These are phyloP conservation scores for Shargacucullia verbasci DNA, from an alignment of 2,888 invertebrate genomes.

Conservation along the genomic window DNA sequence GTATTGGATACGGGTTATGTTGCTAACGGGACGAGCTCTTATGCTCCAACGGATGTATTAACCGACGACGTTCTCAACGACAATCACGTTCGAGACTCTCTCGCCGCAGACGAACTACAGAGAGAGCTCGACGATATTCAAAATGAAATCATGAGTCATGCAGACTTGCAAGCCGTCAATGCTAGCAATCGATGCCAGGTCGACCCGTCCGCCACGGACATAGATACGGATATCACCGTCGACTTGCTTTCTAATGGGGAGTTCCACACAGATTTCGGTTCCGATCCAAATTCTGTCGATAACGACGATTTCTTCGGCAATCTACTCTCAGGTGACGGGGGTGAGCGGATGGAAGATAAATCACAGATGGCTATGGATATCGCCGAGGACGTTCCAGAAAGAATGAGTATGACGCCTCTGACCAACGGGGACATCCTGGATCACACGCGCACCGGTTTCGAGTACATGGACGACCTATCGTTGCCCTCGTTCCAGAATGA, in stretches of 20 bases:
- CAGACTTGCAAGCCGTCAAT: conserved; percentile 73
- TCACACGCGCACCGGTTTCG: conserved; percentile 77
- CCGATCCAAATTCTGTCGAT: conserved; percentile 73
- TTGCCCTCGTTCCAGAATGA: conserved; percentile 82
- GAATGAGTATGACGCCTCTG: conserved; percentile 79
- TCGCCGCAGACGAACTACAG: conserved; percentile 81
- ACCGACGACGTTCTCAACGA: conserved; percentile 76
- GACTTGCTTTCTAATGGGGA: conserved; percentile 73
- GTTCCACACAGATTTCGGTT: conserved; percentile 77
- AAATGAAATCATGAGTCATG: conserved; percentile 82
- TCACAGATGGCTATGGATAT: conserved; percentile 78
- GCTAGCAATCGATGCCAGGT: conserved; percentile 61
- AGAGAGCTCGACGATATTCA: conserved; percentile 83
- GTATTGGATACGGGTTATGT: conserved; percentile 67
- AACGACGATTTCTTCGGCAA: conserved; percentile 82
- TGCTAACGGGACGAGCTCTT: conserved; percentile 65
- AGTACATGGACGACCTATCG: conserved; percentile 83
- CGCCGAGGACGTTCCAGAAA: conserved; percentile 75
- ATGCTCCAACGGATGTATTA: conserved; percentile 76
- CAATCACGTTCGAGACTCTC: conserved; percentile 72
- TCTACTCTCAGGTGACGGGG: conserved; percentile 72
- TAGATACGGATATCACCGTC: conserved; percentile 73
- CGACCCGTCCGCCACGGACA: conserved; percentile 65
- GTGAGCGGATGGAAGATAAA: conserved; percentile 67
- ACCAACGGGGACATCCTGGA: conserved; percentile 82